These are phyloP conservation scores for Nemapogon koenigi DNA, from an alignment of 2,888 invertebrate species.

Conservation along the genomic window DNA sequence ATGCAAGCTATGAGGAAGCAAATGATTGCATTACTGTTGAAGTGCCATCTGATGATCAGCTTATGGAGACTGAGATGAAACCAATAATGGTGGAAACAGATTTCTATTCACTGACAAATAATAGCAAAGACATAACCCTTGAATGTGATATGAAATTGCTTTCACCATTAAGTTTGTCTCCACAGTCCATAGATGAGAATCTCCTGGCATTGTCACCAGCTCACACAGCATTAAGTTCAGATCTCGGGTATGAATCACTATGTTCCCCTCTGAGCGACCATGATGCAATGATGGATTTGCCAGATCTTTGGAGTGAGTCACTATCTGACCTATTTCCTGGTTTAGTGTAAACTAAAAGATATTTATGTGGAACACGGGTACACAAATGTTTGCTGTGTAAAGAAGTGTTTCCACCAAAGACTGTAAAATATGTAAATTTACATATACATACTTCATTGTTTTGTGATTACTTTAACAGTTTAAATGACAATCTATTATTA, in stretches of 20 bases:
- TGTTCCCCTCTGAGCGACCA: conserved; percentile 55
- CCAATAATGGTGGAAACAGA: conserved; percentile 35
- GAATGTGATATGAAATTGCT: conserved; percentile 52
- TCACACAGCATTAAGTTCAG: conserved; percentile 47
- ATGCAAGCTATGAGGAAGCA: conserved; percentile 74
- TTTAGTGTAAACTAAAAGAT: conserved; percentile 54
- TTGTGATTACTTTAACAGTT: no score
- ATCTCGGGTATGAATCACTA: conserved; percentile 55
- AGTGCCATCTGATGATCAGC: conserved; percentile 64
- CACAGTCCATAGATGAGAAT: conserved; percentile 38
- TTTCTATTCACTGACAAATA: conserved; percentile 24
- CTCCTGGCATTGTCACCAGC: conserved; percentile 43
- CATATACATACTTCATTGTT: no score
- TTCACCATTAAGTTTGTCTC: conserved; percentile 48
- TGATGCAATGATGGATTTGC: conserved; percentile 45
- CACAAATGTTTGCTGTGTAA: not conserved
- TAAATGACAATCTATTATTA: no score
- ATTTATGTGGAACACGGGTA: not conserved
- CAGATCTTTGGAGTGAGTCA: conserved; percentile 77
- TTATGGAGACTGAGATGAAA: not conserved
- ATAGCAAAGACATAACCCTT: conserved; percentile 30
- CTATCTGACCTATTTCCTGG: conserved; percentile 81
- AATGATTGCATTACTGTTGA: conserved; percentile 78
- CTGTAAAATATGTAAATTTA: no score
- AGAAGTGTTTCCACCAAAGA: conserved; percentile 40